Evolutionary conservation across 2,113 vertebrate species (phyloP), one percentile per base, ranked within the genome.

Genomic region (Suncus etruscus): DNA sequence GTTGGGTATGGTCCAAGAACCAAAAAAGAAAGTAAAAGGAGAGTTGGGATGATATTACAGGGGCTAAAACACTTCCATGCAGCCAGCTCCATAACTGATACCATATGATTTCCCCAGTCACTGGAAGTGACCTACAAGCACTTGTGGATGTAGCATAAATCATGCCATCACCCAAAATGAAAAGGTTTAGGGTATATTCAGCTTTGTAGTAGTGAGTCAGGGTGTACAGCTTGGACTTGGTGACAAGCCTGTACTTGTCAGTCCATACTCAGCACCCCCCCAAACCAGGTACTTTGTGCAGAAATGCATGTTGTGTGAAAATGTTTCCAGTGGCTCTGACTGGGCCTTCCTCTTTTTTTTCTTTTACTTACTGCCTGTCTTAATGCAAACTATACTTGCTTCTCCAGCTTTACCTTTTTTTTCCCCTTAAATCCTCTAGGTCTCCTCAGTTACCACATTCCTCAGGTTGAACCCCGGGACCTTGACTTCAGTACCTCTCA

Each of bases 401-500:
- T 48, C 11, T 24, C 82, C 15, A 51, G 48, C n/a, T 32, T 47
- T 77, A 15, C 8, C 51, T 39, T 22, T 48, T 86, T 6, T 32
- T 45, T 32, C 8, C 31, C 7, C 27, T 75, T 84, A n/a, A 82
- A 86, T 48, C 65, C 77, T 50, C 12, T 93, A 99, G 99, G 99
- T 29, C 96, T 99, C 3, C 97, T 99, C 15, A 95, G 95, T 24
- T 97, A 97, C 61, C 96, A 97, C 27, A 95, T 98, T 11, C 98
- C 98, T 10, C 94, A 96, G 7, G 97, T 98, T 61, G 97, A 98
- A 0, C 97, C 97, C 20, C 96, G 97, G 2, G 96, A 87, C 0
- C 97, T 98, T 24, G 98, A 99, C 90, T 99, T 98, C 91, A 97
- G 97, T 54, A 98, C 98, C 48, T 95, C 76, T 24, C 98, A 99